phyloP scores from a whole-genome alignment of 2,888 invertebrate species.

The Laothoe populi region DNA sequence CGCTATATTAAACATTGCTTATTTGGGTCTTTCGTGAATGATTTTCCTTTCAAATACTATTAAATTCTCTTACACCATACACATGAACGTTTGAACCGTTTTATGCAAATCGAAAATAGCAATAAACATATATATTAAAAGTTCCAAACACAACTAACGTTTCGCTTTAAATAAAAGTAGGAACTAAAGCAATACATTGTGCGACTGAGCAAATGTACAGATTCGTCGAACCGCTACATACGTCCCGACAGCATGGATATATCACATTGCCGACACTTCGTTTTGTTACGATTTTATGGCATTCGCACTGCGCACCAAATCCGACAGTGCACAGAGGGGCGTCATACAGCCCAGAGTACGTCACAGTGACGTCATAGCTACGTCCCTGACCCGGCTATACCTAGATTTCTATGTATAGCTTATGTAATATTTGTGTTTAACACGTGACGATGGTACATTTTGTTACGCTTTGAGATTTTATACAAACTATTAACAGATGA shows the following conservation, averaged over 20 bases:
- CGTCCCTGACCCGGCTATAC: constrained; percentile 40
- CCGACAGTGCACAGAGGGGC: constrained; percentile 2
- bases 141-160: background rate
- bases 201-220: background rate
- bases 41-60: no score
- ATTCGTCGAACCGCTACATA: constrained; percentile 13
- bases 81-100: no score
- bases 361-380: constrained; percentile 45
- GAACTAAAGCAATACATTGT: constrained; percentile 8
- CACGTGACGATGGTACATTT: constrained; percentile 26
- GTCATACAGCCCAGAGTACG: constrained; percentile 35
- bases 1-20: background rate
- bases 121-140: background rate
- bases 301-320: constrained; percentile 11
- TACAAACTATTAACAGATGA: constrained; percentile 35
- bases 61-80: no score
- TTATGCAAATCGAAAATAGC: background rate
- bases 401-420: constrained; percentile 17
- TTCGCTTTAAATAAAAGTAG: constrained; percentile 10
- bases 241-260: constrained; percentile 7
- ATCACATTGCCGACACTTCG: background rate
- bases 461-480: constrained; percentile 36
- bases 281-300: constrained; percentile 25
- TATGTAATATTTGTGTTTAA: constrained; percentile 8
- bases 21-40: no score